Conservation (phyloP, 2,797 vertebrate species). For the Pantherophis vulpinus region DNA sequence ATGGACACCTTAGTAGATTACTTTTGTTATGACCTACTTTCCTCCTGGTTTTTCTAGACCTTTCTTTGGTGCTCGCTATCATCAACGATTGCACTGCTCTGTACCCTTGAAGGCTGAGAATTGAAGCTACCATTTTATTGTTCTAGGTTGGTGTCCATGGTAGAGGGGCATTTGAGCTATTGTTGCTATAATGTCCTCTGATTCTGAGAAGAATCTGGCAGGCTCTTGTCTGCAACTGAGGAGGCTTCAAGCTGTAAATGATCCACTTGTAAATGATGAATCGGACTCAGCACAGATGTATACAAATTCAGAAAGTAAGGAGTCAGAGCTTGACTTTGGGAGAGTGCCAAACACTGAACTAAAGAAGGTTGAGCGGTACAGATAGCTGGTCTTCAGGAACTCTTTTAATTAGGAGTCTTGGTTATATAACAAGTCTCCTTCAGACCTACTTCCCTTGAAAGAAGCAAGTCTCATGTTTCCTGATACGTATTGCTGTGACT, state of each 20-base stretch:
- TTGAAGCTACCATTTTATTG: neutral
- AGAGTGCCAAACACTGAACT: neutral
- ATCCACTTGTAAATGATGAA: neutral
- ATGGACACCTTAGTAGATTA: neutral
- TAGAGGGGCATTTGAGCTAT: neutral
- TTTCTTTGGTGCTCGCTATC: neutral
- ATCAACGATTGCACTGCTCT: neutral
- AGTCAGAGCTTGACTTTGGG: neutral
- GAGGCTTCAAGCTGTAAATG: neutral
- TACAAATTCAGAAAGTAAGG: neutral
- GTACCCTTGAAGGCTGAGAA: neutral
- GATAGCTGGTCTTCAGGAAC: neutral
- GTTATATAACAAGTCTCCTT: neutral
- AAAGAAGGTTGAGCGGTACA: neutral
- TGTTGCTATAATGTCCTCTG: neutral
- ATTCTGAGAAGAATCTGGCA: neutral
- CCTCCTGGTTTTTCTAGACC: neutral
- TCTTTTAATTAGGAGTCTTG: neutral
- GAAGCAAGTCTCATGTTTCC: neutral
- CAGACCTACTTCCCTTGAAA: neutral
- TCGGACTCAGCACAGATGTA: neutral
- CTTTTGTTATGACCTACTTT: neutral
- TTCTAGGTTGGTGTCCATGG: neutral
- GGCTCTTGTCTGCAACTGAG: neutral
- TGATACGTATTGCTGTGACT: neutral